Conservation (phyloP, 2,113 vertebrate genomes). For the Bambusicola thoracicus region DNA sequence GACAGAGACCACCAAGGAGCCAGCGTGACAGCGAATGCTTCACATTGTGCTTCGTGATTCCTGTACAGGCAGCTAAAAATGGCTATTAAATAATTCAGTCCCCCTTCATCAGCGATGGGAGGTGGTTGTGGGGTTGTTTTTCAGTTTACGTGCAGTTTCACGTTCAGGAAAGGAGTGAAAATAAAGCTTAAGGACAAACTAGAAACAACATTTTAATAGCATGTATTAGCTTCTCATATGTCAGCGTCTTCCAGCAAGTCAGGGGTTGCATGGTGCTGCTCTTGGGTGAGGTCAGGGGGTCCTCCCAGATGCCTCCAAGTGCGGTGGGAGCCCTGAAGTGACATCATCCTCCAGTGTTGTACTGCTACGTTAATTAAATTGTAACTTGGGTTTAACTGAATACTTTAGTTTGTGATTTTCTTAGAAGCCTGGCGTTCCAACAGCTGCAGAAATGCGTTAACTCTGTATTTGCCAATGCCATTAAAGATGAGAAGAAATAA, state of each 20-base stretch:
- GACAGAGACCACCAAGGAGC: background rate
- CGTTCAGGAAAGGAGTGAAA: background rate
- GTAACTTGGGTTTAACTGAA: slow-evolving; percentile 11
- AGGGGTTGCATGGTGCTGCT: background rate
- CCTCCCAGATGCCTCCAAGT: background rate
- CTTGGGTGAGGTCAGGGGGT: background rate
- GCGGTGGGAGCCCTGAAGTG: background rate
- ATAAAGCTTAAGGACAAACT: background rate
- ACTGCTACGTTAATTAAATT: slow-evolving; percentile 8
- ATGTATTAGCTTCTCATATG: background rate
- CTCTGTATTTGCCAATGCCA: slow-evolving; percentile 52
- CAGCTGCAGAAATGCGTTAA: slow-evolving; percentile 50
- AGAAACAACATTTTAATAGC: background rate
- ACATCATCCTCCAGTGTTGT: background rate
- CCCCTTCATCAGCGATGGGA: background rate
- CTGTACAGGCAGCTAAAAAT: background rate
- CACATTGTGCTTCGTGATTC: background rate
- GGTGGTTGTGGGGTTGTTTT: background rate
- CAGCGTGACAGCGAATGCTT: background rate
- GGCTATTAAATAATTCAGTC: background rate
- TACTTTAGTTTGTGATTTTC: slow-evolving; percentile 13
- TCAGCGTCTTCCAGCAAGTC: background rate
- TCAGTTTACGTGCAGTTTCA: background rate
- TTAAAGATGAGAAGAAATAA: slow-evolving; percentile 63
- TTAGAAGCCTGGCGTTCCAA: background rate